These are phyloP conservation scores for Pheosia gnoma DNA, from an alignment of 2,888 invertebrate genomes.

Conservation along the genomic window DNA sequence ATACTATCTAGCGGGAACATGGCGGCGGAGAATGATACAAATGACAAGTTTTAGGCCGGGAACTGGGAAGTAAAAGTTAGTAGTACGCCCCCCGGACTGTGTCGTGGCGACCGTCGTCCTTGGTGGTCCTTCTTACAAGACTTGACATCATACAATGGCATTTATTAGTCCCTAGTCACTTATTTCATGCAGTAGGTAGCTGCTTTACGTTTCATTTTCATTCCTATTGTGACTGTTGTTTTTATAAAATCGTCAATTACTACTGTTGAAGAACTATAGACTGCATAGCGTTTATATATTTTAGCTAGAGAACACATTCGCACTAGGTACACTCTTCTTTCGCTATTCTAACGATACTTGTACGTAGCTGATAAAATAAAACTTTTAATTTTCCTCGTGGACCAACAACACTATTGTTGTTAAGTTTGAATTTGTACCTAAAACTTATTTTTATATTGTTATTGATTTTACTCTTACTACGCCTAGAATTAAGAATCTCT, in stretches of 20 bases:
- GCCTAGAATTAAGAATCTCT: slow-evolving; percentile 47
- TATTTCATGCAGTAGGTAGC: not conserved
- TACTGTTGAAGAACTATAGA: slow-evolving; percentile 29
- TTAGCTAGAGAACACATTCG: slow-evolving; percentile 8
- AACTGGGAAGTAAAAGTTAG: too few relatives aligned
- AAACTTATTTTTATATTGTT: slow-evolving; percentile 56
- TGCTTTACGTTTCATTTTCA: slow-evolving; percentile 11
- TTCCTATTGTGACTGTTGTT: slow-evolving; percentile 12
- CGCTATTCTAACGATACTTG: slow-evolving; percentile 2
- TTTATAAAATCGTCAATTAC: slow-evolving; percentile 38
- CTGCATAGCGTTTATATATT: slow-evolving; percentile 34
- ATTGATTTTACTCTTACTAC: slow-evolving; percentile 49
- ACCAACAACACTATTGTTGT: slow-evolving; percentile 48
- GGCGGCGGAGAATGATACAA: too few relatives aligned
- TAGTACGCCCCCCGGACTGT: too few relatives aligned
- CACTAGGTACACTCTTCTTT: not conserved
- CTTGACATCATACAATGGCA: not conserved
- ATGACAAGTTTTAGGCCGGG: too few relatives aligned
- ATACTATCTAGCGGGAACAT: too few relatives aligned
- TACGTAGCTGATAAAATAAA: slow-evolving; percentile 32
- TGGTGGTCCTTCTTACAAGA: too few relatives aligned
- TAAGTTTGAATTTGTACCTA: slow-evolving; percentile 44
- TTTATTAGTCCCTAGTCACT: not conserved
- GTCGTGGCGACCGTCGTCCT: not conserved
- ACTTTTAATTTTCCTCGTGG: slow-evolving; percentile 47